A percentile compares a stretch with the other conserved stretches of the same genome.
phyloP scores from a whole-genome alignment of 2,888 invertebrate genomes.

The Chrysopilus asiliformis region DNA sequence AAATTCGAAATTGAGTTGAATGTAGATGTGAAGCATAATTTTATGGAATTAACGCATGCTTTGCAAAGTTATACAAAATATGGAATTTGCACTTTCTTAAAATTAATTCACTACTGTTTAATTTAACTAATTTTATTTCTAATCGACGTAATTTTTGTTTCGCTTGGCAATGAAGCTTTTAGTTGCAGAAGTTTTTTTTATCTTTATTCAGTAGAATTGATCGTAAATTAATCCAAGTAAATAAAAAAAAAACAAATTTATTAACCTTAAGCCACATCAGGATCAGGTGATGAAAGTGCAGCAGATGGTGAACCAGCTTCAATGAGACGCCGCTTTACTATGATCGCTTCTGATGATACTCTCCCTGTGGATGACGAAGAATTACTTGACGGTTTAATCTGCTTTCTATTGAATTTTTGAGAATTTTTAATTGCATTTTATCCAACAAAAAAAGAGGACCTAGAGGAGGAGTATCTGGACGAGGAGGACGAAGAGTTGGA shows the following conservation, averaged over 20 bases:
- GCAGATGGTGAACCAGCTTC: slow-evolving; percentile 17
- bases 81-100: no score
- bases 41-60: no score
- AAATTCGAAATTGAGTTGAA: no score
- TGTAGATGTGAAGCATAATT: no score
- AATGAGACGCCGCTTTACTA: slow-evolving; percentile 31
- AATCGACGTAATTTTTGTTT: no score
- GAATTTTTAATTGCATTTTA: not conserved
- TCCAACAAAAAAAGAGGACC: slow-evolving; percentile 5
- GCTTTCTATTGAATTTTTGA: not conserved
- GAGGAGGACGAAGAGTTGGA: slow-evolving; percentile 18
- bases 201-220: no score
- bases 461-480: slow-evolving; percentile 26
- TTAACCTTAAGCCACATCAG: slow-evolving; percentile 6
- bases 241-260: not conserved
- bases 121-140: no score
- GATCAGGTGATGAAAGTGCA: slow-evolving; percentile 17
- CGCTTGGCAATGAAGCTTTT: no score
- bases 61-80: no score
- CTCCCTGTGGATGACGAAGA: slow-evolving; percentile 25
- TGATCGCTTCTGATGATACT: slow-evolving; percentile 27
- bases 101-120: no score
- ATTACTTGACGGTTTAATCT: slow-evolving; percentile 21
- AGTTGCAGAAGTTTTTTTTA: no score
- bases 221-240: no score